Base-by-base conservation (phyloP, 2,888 invertebrate genomes). In the Coecobrya sp. region DNA sequence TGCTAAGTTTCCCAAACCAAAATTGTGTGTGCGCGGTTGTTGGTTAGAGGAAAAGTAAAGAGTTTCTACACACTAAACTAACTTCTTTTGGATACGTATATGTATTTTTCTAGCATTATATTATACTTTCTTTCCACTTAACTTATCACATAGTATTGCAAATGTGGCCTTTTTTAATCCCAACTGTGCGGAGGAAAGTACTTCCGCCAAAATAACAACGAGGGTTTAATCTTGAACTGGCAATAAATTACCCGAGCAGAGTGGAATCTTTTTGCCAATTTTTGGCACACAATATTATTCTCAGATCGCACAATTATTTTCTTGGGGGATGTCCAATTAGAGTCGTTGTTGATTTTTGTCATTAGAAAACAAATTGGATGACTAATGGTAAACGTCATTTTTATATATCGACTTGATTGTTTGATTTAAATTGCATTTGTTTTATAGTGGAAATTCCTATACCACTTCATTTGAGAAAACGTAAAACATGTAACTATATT, bases 251-350 rank as follows among this genome's bases (percentile, higher is more conserved):
- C 73, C 49, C 73, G 22, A 8, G 45, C 16, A 45, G 76, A 13
- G 76, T 13, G 76, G 45, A 36, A 42, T n/a, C 30, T 62, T 30
- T 52, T 79, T 42, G 42, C 49, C 25, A 81, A 68, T 68, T 82
- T 82, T 89, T 70, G 70, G 89, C 81, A 89, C 68, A 19, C 55
- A 70, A 68, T 81, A 68, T 11, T 65, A 79, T 27, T 25, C 42
- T 22, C 45, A 76, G 59, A 76, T 59, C 36, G 65, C n/a, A 30
- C 89, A 89, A 89, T 89, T 89, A 89, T 89, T 89, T 89, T 89
- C 84, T 89, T 89, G 70, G 89, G 70, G 73, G 22, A 70, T 27
- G 70, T 82, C 84, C 84, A 89, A 84, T 89, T 84, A 84, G 27
- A 89, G 68, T 68, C 22, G 84, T 84, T 84, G 84, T 55, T 81